Base-by-base conservation (phyloP, 2,797 vertebrate species). In the Aplochiton taeniatus region DNA sequence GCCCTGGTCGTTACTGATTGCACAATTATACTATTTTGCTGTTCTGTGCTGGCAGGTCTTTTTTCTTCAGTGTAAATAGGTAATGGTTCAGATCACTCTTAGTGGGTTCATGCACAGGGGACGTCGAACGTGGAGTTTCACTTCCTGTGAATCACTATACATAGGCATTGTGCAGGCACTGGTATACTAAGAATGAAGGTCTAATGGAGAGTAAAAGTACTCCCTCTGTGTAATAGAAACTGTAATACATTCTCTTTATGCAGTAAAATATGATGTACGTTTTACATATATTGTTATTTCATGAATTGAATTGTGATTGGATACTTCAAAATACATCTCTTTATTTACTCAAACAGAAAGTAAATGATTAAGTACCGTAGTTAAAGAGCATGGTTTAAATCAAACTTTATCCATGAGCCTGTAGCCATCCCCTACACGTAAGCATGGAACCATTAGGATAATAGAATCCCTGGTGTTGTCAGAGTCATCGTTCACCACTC, bases 1-100 rank as follows among this genome's bases (percentile, higher is more conserved):
- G 52, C 72, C 73, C 46, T 41, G 77, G 71, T 70, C 73, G 70
- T 83, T 70, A 76, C 70, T 77, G 74, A 84, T 81, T 83, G 70
- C 73, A 81, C 69, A 84, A 80, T 88, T 81, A 85, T 79, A 77
- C 58, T 61, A 67, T 66, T 76, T 70, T 68, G 70, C 65, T 20
- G 63, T 57, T 42, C 47, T 59, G 74, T 62, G 69, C 71, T 61
- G 62, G 69, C 49, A 20, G 63, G 59, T 64, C 8, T 72, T 66
- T 80, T 70, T 64, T 72, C n/a, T 62, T 60, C 18, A 46, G 13
- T 64, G 46, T 43, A 51, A 69, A 70, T 68, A 12, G 11, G 61
- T 70, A 55, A 20, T 47, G 53, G 67, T 49, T 61, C 44, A 41
- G 66, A 68, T 58, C 61, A 65, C 50, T 70, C 54, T 7, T 45